Evolutionary conservation across 2,888 invertebrate genomes (phyloP).

Genomic region (Euzophera pinguis): DNA sequence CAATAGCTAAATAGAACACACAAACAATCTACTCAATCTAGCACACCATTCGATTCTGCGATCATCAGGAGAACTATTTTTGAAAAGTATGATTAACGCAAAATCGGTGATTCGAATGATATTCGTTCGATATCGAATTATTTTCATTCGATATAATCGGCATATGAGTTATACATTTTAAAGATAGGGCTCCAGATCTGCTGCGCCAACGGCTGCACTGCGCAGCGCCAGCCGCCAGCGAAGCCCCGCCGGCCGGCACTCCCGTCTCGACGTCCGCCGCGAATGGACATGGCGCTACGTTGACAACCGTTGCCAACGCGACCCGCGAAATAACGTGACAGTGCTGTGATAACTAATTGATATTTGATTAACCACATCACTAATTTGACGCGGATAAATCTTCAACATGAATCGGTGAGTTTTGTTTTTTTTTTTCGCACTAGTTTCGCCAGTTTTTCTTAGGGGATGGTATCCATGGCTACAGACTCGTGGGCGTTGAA

Average conservation of each 20-base stretch:
- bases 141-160: too few species aligned
- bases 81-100: too few species aligned
- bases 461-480: neutral
- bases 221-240: slow-evolving; percentile 19
- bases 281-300: slow-evolving; percentile 49
- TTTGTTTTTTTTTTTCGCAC: slow-evolving; percentile 3
- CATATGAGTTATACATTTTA: too few species aligned
- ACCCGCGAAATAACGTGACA: slow-evolving; percentile 35
- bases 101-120: too few species aligned
- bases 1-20: too few species aligned
- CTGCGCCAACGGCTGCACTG: neutral
- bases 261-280: slow-evolving; percentile 58
- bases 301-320: slow-evolving; percentile 31
- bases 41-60: neutral
- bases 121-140: too few species aligned
- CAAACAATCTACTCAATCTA: neutral
- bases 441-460: neutral
- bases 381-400: slow-evolving; percentile 26
- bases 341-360: slow-evolving; percentile 50
- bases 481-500: neutral
- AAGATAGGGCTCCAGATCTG: too few species aligned
- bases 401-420: slow-evolving; percentile 47
- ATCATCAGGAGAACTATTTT: too few species aligned
- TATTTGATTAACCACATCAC: slow-evolving; percentile 17
- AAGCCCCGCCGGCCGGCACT: slow-evolving; percentile 36